Evolutionary conservation across 1,140 invertebrate species (phyloP), one percentile per base, ranked within the genome.

Genomic region (fruit fly (Drosophila melanogaster)): DNA sequence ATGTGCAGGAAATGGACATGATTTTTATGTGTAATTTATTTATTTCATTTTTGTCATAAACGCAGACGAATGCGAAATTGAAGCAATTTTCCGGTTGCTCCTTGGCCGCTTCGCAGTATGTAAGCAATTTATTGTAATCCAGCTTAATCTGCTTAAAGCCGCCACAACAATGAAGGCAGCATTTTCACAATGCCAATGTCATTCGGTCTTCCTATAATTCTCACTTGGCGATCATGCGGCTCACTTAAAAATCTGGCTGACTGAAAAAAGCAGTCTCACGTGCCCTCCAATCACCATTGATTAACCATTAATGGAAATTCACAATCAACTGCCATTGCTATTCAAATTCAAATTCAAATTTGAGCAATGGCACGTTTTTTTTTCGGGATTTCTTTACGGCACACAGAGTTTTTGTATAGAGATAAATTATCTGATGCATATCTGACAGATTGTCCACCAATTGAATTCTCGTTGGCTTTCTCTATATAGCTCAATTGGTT

Each of bases 81-180:
- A 78, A 81, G 61, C 58, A 71, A 69, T 77, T 78, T 66, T 61
- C 53, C 53, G 66, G 38, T 56, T 40, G 41, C 35, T 65, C 40
- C 40, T 17, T 46, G 37, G 10, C 24, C 64, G 22, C 33, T 50
- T 73, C 17, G 22, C 55, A 58, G 57, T 50, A 56, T 78, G 76
- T 65, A 73, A 79, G 55, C 71, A 72, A 73, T 83, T 86, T 81
- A 77, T 69, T 66, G 74, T 76, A 79, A 86, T 83, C 75, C 83
- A 83, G 58, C 70, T 64, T 87, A 86, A 86, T 87, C 79, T 87
- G 79, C 66, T 76, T 79, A 40, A 40, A 73, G 57, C 50, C 67
- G 51, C 38, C 44, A 43, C 69, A 54, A 61, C 71, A 73, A 62
- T 53, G 49, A 37, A 62, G 59, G 33, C 49, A 26, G 37, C 46